A percentile compares a stretch with the other conserved stretches of the same genome.
phyloP scores from a whole-genome alignment of 2,797 vertebrate genomes.

The Nannoperca obscura region DNA sequence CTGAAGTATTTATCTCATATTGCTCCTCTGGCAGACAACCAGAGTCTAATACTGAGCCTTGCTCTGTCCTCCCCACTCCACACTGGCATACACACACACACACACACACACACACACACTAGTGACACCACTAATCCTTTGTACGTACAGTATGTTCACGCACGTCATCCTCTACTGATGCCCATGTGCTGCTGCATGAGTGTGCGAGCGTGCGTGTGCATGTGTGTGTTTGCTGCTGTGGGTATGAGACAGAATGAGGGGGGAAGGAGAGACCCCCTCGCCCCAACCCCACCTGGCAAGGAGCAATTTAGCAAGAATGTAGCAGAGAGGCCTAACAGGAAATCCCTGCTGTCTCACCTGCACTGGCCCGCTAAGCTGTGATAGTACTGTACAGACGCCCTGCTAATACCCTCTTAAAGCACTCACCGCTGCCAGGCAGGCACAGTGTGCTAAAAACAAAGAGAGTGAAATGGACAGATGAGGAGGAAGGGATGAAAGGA shows the following conservation, averaged over 20 bases:
- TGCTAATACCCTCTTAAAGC: constrained; percentile 78
- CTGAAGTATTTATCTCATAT: constrained; percentile 81
- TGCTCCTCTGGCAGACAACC: constrained; percentile 75
- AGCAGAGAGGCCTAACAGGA: constrained; percentile 77
- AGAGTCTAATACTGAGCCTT: constrained; percentile 72
- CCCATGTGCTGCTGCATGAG: constrained; percentile 9
- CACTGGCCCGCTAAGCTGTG: constrained; percentile 73
- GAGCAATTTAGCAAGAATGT: constrained; percentile 80
- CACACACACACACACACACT: constrained; percentile 31
- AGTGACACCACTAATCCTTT: constrained; percentile 73
- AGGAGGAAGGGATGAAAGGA: constrained; percentile 33
- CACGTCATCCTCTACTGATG: constrained; percentile 34
- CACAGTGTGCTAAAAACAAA: constrained; percentile 36
- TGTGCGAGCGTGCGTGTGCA: constrained; percentile 23
- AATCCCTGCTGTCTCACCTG: constrained; percentile 83
- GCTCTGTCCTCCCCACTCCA: constrained; percentile 67
- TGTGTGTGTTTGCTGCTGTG: constrained; percentile 25
- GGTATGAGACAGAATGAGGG: constrained; percentile 18
- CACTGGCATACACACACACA: constrained; percentile 38
- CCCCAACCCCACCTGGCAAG: constrained; percentile 71
- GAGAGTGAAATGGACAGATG: constrained; percentile 40
- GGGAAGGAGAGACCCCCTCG: constrained; percentile 13
- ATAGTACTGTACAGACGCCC: constrained; percentile 65
- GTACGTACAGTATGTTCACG: constrained; percentile 34
- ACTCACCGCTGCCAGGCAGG: constrained; percentile 59